Evolutionary conservation across 2,797 vertebrate species (phyloP), one percentile per base, ranked within the genome.

Genomic region (Betta splendens): DNA sequence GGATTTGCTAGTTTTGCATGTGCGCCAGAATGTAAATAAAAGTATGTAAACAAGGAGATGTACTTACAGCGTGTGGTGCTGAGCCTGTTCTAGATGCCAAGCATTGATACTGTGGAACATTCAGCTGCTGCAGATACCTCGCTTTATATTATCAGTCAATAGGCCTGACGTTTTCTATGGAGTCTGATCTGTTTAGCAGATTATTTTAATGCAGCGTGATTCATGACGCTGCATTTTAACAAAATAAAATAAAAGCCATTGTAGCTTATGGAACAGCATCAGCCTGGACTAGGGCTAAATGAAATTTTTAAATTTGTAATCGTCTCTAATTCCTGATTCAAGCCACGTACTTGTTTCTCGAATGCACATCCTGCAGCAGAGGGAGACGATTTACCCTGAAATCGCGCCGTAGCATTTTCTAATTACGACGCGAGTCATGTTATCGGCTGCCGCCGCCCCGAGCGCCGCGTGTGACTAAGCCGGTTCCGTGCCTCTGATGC

Each of bases 381-480:
- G 51, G 58, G 50, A 4, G 72, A 51, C 66, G 65, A 78, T 80
- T 77, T 60, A 69, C 62, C 67, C 55, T 81, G 67, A 85, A 80
- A 84, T 80, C 56, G 64, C 20, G 47, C 69, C 35, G 43, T 48
- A 17, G 67, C 56, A 29, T 79, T 85, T 77, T 71, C 60, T 84
- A 81, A 86, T 85, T 86, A 69, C 66, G 74, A 80, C 79, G 70
- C 73, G 75, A 82, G 81, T 70, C 70, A 74, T 44, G 70, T 79
- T 70, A 81, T 83, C 61, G 74, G 64, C 72, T 72, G 60, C 58
- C 65, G 54, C 64, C 51, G 81, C 54, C 53, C 52, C 64, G 63
- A 72, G 71, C 69, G 46, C 18, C 33, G 43, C 61, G 61, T 77
- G 80, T 85, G 79, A 80, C 81, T 87, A 86, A 87, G 77, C 80